Percentiles rank a stretch among this genome's conserved stretches.
Conservation (phyloP, 2,888 invertebrate genomes). For the Colostygia pectinataria region DNA sequence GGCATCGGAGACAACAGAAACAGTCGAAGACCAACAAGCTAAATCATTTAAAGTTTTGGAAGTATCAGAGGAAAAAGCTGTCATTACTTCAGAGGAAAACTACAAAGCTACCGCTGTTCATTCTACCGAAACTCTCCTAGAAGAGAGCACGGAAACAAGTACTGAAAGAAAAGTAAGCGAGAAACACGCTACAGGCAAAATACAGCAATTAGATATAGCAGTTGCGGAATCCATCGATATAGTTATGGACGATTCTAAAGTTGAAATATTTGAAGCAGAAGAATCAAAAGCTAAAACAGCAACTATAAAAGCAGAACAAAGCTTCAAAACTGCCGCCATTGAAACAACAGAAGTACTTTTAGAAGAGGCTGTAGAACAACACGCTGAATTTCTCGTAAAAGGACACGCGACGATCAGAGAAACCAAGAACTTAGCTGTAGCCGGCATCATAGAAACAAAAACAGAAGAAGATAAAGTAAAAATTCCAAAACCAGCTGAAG, state of each 20-base stretch:
- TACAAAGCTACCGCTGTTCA: slow-evolving; percentile 29
- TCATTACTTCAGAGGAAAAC: slow-evolving; percentile 37
- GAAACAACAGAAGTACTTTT: slow-evolving; percentile 24
- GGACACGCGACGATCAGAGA: slow-evolving; percentile 24
- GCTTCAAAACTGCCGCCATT: slow-evolving; percentile 30
- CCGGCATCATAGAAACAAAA: slow-evolving; percentile 32
- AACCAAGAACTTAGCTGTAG: slow-evolving; percentile 26
- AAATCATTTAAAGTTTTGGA: slow-evolving; percentile 38
- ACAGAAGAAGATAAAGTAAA: slow-evolving; percentile 27
- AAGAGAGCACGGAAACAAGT: slow-evolving; percentile 35
- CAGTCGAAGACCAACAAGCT: slow-evolving; percentile 37
- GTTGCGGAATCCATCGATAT: slow-evolving; percentile 35
- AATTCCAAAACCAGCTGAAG: slow-evolving; percentile 23
- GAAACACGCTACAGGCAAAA: slow-evolving; percentile 25
- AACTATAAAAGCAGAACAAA: slow-evolving; percentile 27
- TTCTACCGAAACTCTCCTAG: slow-evolving; percentile 29
- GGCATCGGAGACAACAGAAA: slow-evolving; percentile 39
- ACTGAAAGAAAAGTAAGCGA: slow-evolving; percentile 22
- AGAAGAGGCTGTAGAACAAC: slow-evolving; percentile 31
- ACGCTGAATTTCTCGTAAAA: slow-evolving; percentile 16
- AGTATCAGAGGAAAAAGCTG: slow-evolving; percentile 37
- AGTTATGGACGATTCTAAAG: slow-evolving; percentile 30
- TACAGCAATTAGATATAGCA: slow-evolving; percentile 35
- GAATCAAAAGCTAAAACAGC: slow-evolving; percentile 27
- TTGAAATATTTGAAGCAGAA: slow-evolving; percentile 27